phyloP scores from a whole-genome alignment of 2,113 vertebrate genomes.

The Rhagologus leucostigma region DNA sequence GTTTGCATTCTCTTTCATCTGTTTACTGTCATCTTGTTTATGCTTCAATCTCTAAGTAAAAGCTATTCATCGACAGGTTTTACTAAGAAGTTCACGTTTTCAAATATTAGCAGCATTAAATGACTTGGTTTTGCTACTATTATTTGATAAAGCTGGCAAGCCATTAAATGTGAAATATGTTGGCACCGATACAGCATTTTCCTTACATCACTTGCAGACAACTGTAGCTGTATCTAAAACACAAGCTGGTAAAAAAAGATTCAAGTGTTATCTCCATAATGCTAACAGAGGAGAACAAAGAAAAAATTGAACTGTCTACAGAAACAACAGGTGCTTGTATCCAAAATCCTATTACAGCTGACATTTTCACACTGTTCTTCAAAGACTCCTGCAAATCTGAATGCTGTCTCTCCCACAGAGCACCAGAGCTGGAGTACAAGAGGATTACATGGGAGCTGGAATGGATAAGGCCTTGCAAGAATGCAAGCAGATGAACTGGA shows the following conservation, averaged over 20 bases:
- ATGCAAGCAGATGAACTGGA: neutral
- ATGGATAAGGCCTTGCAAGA: neutral
- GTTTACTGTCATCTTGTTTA: neutral
- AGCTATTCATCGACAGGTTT: neutral
- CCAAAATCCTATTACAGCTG: neutral
- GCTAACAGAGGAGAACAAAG: neutral
- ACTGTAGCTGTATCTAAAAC: neutral
- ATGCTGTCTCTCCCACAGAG: neutral
- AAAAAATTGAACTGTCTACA: neutral
- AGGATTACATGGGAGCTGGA: neutral
- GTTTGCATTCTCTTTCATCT: neutral
- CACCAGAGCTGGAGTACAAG: neutral
- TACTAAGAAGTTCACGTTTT: neutral
- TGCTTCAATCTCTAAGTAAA: neutral
- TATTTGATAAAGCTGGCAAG: neutral
- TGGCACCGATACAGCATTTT: neutral
- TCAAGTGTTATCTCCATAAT: neutral
- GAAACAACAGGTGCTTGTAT: neutral
- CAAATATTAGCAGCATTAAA: neutral
- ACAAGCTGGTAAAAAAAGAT: neutral
- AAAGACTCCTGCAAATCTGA: neutral
- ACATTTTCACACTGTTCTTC: slow-evolving; percentile 23
- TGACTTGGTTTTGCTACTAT: neutral
- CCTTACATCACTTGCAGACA: neutral
- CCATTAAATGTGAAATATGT: neutral